Percentiles rank a stretch among this genome's conserved stretches.
phyloP scores from a whole-genome alignment of 2,113 vertebrate species.

The Mesocricetus auratus region DNA sequence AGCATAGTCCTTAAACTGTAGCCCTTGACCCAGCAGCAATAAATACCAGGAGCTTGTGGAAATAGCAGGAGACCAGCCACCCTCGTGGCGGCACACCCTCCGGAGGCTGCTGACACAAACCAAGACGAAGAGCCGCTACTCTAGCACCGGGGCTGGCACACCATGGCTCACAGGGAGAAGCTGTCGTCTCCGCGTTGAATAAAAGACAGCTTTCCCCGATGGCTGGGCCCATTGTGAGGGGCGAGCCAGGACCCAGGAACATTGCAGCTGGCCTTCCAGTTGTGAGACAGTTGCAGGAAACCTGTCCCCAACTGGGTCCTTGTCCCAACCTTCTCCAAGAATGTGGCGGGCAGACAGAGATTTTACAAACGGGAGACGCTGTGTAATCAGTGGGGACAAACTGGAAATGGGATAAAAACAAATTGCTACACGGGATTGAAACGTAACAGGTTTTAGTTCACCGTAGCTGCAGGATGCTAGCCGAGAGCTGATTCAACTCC shows the following conservation, averaged over 20 bases:
- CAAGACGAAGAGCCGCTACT: not conserved
- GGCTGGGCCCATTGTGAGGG: not conserved
- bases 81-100: not conserved
- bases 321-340: not conserved
- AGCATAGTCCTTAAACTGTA: not conserved
- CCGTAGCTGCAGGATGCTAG: not conserved
- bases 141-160: too few relatives aligned
- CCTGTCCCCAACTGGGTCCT: not conserved
- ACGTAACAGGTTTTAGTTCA: not conserved
- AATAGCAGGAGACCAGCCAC: not conserved
- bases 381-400: not conserved
- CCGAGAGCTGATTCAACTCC: too few relatives aligned
- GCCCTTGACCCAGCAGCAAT: not conserved
- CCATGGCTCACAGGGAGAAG: not conserved
- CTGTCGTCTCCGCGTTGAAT: not conserved
- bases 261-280: not conserved
- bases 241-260: not conserved
- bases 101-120: accelerated
- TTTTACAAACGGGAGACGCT: not conserved
- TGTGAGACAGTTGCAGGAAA: not conserved
- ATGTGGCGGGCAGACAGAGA: not conserved
- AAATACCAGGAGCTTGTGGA: too few relatives aligned
- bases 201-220: not conserved
- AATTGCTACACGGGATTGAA: not conserved
- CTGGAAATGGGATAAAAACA: not conserved